Evolutionary conservation across 2,888 invertebrate species (phyloP).

Genomic region (Andrena haemorrhoa): DNA sequence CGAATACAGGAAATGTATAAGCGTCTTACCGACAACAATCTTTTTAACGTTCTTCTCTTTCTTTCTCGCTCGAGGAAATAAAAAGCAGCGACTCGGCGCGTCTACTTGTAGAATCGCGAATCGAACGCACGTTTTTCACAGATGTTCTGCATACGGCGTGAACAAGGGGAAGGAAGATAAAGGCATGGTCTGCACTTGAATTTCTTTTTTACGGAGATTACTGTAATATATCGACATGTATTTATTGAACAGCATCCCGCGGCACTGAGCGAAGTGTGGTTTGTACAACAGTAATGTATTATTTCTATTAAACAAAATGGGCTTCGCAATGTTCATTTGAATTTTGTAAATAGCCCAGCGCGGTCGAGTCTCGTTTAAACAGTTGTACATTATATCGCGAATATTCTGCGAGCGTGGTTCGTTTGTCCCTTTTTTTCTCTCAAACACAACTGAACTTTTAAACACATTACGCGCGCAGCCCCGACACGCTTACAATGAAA

Average conservation of each 20-base stretch:
- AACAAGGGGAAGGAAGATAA: slow-evolving; percentile 14
- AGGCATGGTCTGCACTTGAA: slow-evolving; percentile 31
- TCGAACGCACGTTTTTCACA: slow-evolving; percentile 27
- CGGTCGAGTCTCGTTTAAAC: slow-evolving; percentile 17
- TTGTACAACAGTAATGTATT: slow-evolving; percentile 35
- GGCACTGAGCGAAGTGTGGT: slow-evolving; percentile 40
- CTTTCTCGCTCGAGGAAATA: neutral
- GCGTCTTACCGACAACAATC: slow-evolving; percentile 38
- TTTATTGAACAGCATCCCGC: slow-evolving; percentile 31
- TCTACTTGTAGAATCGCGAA: slow-evolving; percentile 26
- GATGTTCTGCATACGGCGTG: slow-evolving; percentile 26
- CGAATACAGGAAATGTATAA: slow-evolving; percentile 46
- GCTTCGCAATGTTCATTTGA: slow-evolving; percentile 16
- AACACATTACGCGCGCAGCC: slow-evolving; percentile 7
- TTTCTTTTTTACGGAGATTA: slow-evolving; percentile 27
- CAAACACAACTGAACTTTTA: neutral
- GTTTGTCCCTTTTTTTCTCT: neutral
- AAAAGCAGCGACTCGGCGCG: neutral
- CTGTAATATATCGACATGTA: slow-evolving; percentile 23
- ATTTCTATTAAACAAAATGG: slow-evolving; percentile 12
- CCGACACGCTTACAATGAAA: slow-evolving; percentile 21
- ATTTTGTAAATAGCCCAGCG: slow-evolving; percentile 18
- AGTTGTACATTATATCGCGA: slow-evolving; percentile 13
- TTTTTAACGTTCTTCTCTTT: slow-evolving; percentile 17
- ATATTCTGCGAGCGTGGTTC: slow-evolving; percentile 17